These are phyloP conservation scores for Stichopus chloronotus DNA, from an alignment of 35 echinoderm and acorn worm genomes.

Conservation along the genomic window DNA sequence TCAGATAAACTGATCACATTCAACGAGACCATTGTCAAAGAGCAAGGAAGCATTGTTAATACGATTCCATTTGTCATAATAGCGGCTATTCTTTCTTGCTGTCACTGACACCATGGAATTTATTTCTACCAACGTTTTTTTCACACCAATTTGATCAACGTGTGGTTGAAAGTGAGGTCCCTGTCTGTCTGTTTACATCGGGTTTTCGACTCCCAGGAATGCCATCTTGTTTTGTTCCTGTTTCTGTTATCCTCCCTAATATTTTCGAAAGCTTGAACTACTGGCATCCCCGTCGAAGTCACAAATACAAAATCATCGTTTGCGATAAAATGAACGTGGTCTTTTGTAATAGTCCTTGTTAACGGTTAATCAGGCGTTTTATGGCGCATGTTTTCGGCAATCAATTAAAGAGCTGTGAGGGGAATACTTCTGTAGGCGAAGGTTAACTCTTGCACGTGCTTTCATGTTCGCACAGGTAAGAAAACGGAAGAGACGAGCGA, in stretches of 20 bases:
- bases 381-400: background rate
- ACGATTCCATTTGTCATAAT: background rate
- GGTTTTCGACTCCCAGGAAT: too few species aligned
- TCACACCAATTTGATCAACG: too few species aligned
- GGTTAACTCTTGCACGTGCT: background rate
- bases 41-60: background rate
- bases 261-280: background rate
- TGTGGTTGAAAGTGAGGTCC: too few species aligned
- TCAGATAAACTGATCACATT: background rate
- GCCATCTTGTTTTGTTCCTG: too few species aligned
- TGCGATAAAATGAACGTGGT: background rate
- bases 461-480: background rate
- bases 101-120: background rate
- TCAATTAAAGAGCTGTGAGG: background rate
- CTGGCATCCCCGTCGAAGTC: background rate
- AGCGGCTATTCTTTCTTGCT: background rate
- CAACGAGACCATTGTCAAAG: background rate
- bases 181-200: too few species aligned
- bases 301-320: background rate
- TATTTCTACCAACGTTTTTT: too few species aligned
- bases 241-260: background rate
- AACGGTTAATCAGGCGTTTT: slow-evolving; percentile 1
- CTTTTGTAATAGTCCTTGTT: slow-evolving; percentile 17
- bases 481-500: too few species aligned
- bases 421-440: background rate